Evolutionary conservation across 2,113 vertebrate species (phyloP).

Genomic region (Sinocyclocheilus rhinocerous): DNA sequence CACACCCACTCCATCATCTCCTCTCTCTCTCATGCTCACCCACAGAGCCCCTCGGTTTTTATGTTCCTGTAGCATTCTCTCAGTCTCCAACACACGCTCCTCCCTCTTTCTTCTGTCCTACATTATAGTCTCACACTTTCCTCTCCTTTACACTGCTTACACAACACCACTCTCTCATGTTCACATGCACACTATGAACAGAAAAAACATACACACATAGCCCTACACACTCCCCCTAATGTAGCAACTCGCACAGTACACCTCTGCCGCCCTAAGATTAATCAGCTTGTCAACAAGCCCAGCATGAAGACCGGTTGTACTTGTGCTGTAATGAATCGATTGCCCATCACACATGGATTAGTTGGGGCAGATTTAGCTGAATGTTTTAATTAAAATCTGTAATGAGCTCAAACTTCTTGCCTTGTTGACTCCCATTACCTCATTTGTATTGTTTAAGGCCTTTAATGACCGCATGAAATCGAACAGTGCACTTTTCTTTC

Average conservation of each 20-base stretch:
- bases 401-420: constrained; percentile 7
- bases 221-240: not conserved
- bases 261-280: not conserved
- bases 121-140: constrained; percentile 18
- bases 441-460: not conserved
- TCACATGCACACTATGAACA: not conserved
- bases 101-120: constrained; percentile 42
- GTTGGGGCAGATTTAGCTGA: not conserved
- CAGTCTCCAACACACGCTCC: constrained; percentile 21
- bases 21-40: constrained; percentile 24
- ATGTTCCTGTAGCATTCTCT: constrained; percentile 24
- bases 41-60: constrained; percentile 37
- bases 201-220: not conserved
- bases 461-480: not conserved
- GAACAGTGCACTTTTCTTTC: not conserved
- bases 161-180: not conserved
- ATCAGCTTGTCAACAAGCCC: not conserved
- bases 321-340: not conserved
- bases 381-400: not conserved
- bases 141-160: not conserved
- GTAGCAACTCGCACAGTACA: not conserved
- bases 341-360: not conserved
- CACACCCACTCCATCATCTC: constrained; percentile 43
- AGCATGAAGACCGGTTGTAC: not conserved
- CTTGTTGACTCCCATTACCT: not conserved